Base-by-base conservation (phyloP, 1,140 invertebrate genomes). In the Lepidurus arcticus region DNA sequence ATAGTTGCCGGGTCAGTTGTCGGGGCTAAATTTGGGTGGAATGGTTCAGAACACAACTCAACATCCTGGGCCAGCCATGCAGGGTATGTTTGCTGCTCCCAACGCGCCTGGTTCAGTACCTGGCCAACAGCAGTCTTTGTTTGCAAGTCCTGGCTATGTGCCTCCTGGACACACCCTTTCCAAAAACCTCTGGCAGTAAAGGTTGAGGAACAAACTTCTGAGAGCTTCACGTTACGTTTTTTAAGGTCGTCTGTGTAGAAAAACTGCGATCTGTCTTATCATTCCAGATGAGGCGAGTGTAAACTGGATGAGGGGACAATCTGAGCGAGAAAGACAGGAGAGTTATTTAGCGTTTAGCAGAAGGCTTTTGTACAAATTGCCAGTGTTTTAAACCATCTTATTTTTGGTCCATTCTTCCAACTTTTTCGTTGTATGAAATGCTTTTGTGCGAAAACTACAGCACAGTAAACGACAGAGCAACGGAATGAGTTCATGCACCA, bases 121-220 rank as follows among this genome's bases (percentile, higher is more conserved):
- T 16, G n/a, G 13, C 16, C 53, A 65, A 21, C 53, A 65, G 53
- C 53, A 9, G 53, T 21, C 53, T 21, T 65, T 65, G 21, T 65
- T 65, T 65, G 53, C 53, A 7, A 65, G 53, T 16, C 53, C 53
- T 65, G 53, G 53, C 21, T 65, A 65, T 21, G 13, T 16, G 21
- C 9, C 47, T 65, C 47, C 53, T 65, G 53, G 53, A 65, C 53
- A 65, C 53, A 65, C 53, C 53, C 53, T 65, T 65, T 65, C 53
- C 6, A 65, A 65, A 0, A 65, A 65, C 53, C 53, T 65, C 6
- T 65, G 53, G 53, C 53, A 65, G 21, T 65, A 65, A 65, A 21
- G 53, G 13, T 13, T 13, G 53, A 65, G 53, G 6, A 47, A 47
- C 13, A 21, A 13, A 65, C 21, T 13, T 13, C 4, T 21, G 53